These are phyloP conservation scores for Amazona ochrocephala DNA, from an alignment of 2,797 vertebrate genomes.

Conservation along the genomic window DNA sequence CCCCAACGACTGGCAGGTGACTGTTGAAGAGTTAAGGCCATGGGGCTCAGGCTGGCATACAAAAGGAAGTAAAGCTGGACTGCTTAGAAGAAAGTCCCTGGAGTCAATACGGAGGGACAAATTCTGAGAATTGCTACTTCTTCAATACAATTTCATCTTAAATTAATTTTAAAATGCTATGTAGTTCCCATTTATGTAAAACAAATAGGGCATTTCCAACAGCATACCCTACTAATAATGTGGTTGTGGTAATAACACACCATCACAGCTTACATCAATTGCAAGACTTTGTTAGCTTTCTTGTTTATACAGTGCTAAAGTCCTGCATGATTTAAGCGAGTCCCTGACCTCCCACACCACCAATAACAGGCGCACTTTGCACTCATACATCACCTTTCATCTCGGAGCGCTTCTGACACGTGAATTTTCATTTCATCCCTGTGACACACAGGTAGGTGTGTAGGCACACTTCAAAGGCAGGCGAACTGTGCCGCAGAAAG, in stretches of 20 bases:
- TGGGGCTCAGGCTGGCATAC: background rate
- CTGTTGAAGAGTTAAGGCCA: background rate
- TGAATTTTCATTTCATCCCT: background rate
- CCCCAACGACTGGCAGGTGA: background rate
- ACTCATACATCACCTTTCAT: slow-evolving; percentile 20
- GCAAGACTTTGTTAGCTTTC: background rate
- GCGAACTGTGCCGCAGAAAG: background rate
- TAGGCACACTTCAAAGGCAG: slow-evolving; percentile 46
- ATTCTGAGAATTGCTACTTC: background rate
- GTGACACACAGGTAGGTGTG: slow-evolving; percentile 7
- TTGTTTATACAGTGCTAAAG: slow-evolving; percentile 12
- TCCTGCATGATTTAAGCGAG: background rate
- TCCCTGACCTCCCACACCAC: slow-evolving; percentile 17
- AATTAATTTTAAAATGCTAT: background rate
- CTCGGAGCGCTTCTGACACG: background rate
- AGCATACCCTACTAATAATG: background rate
- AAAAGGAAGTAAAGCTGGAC: background rate
- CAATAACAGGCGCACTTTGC: slow-evolving; percentile 30
- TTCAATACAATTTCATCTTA: background rate
- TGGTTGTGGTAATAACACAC: background rate
- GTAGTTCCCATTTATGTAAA: background rate
- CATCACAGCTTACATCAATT: background rate
- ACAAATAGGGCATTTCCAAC: background rate
- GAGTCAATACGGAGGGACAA: background rate
- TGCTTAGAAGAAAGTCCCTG: background rate